Evolutionary conservation across 2,888 invertebrate species (phyloP), one percentile per base, ranked within the genome.

Genomic region (Odontothrips loti): DNA sequence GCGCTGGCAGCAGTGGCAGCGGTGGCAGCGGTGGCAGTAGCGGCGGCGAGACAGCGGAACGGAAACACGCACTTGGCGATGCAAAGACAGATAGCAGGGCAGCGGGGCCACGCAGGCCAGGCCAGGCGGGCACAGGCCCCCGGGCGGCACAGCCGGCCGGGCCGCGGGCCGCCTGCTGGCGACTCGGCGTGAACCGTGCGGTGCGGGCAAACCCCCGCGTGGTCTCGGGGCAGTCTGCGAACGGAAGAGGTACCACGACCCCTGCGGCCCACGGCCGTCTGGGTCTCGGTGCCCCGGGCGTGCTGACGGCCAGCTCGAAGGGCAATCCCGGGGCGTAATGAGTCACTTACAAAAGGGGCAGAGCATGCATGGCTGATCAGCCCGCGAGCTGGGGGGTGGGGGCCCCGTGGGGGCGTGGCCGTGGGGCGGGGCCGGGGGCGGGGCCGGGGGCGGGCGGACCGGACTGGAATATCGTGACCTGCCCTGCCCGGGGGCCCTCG

Each of bases 31-130:
- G n/a, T n/a, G n/a, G n/a, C n/a, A n/a, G n/a, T n/a, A n/a, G n/a
- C n/a, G n/a, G 51, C 51, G 15, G 51, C 51, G 51, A 17, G 1
- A 17, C 1, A 51, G 51, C 51, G n/a, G 58, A 58, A n/a, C 58
- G 58, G 58, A 17, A 58, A 58, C 58, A n/a, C 58, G 58, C 58
- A 58, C 20, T 58, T 58, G 58, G 58, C 58, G 58, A 58, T 58
- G 58, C n/a, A 15, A 6, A 43, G 34, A 6, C 20, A 58, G 58
- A 58, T 58, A 58, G 58, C 51, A 17, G 15, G 51, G 51, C 51
- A 8, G 51, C 17, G 58, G 20, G 58, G 58, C n/a, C 58, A 3
- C 6, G 51, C 51, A 2, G 15, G 15, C 51, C 51, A 51, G 10
- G 10, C 48, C 51, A 3, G 15, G 15, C 51, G 6, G 20, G 6